Evolutionary conservation across 2,113 vertebrate species (phyloP).

Genomic region (Tauraco erythrolophus): DNA sequence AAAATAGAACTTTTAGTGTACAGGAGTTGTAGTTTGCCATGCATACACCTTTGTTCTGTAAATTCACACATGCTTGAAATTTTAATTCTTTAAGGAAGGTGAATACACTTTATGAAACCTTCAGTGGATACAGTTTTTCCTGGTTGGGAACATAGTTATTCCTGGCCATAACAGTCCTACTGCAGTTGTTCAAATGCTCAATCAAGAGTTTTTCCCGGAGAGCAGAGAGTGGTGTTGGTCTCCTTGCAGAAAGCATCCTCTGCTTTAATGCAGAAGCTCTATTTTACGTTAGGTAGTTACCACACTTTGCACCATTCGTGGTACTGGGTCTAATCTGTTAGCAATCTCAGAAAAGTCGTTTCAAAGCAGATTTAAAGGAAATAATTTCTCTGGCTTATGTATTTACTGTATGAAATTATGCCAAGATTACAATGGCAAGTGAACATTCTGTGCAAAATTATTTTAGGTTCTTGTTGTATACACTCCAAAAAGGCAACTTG

Average conservation of each 20-base stretch:
- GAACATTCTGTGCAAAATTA: neutral
- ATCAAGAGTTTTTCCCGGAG: neutral
- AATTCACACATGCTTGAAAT: neutral
- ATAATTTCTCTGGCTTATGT: neutral
- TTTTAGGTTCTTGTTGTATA: neutral
- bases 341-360: neutral
- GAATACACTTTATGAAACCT: neutral
- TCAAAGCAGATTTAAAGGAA: neutral
- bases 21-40: neutral
- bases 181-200: neutral
- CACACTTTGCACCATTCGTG: neutral
- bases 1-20: neutral
- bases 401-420: neutral
- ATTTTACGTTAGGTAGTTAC: fast-evolving
- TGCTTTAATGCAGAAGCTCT: neutral
- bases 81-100: neutral
- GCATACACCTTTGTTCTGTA: neutral
- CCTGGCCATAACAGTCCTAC: neutral
- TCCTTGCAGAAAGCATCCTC: neutral
- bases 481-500: neutral
- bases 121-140: neutral
- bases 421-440: neutral
- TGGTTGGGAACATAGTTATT: neutral
- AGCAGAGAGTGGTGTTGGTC: neutral
- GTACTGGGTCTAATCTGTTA: neutral